Evolutionary conservation across 2,888 invertebrate species (phyloP).

Genomic region (Agelastica alni): DNA sequence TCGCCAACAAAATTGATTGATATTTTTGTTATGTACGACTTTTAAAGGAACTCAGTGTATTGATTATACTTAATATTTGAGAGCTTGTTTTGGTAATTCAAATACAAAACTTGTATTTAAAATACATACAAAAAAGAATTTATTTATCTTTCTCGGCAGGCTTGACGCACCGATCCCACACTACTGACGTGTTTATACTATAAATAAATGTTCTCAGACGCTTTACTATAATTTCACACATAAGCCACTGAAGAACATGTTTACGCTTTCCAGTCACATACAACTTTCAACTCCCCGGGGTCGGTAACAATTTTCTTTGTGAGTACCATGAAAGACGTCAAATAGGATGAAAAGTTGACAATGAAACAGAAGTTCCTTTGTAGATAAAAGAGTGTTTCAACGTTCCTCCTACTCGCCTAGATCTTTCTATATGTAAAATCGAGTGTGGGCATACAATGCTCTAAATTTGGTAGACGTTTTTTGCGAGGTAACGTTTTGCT

Average conservation of each 20-base stretch:
- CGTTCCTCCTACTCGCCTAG: slow-evolving; percentile 9
- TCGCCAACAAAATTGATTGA: no score
- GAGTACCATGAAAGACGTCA: slow-evolving; percentile 9
- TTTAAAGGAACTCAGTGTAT: no score
- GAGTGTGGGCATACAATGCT: not conserved
- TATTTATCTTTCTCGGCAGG: no score
- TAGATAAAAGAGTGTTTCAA: slow-evolving; percentile 20
- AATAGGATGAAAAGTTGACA: slow-evolving; percentile 19
- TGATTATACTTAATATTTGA: no score
- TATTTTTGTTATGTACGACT: no score
- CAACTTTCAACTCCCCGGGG: slow-evolving; percentile 7
- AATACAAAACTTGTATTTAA: no score
- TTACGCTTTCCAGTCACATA: slow-evolving; percentile 14
- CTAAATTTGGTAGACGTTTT: not conserved
- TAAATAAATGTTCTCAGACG: not conserved
- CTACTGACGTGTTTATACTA: no score
- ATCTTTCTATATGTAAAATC: slow-evolving; percentile 2
- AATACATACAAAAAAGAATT: no score
- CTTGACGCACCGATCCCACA: no score
- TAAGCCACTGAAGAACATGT: not conserved
- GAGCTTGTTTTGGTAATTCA: no score
- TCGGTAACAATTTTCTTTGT: slow-evolving; percentile 18
- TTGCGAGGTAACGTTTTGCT: no score
- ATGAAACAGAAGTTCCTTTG: slow-evolving; percentile 12
- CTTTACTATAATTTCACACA: not conserved